Evolutionary conservation across 2,797 vertebrate species (phyloP).

Genomic region (Pantherophis vulpinus): DNA sequence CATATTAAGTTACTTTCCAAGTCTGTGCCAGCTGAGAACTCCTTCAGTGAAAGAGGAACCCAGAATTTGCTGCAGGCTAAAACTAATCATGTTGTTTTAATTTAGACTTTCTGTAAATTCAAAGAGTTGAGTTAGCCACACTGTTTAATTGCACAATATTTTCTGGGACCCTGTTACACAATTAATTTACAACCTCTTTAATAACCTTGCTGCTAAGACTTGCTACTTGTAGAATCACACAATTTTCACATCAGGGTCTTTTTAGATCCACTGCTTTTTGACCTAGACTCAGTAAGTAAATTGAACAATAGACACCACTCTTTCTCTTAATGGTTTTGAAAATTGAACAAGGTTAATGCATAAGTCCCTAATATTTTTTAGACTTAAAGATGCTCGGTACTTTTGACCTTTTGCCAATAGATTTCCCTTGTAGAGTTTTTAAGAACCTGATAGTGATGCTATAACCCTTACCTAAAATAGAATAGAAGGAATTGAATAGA

Average conservation of each 20-base stretch:
- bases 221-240: constrained; percentile 51
- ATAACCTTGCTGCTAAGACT: constrained; percentile 61
- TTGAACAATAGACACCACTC: neutral
- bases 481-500: too few species aligned
- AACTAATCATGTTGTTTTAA: constrained; percentile 73
- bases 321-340: neutral
- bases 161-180: constrained; percentile 83
- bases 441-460: neutral
- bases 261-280: constrained; percentile 7
- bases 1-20: constrained; percentile 79
- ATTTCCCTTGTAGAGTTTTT: neutral
- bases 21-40: constrained; percentile 75
- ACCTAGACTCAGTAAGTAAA: neutral
- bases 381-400: neutral
- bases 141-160: constrained; percentile 84
- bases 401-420: neutral
- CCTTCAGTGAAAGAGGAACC: constrained; percentile 69
- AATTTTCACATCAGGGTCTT: constrained; percentile 36
- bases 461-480: neutral
- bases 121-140: constrained; percentile 71
- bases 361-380: neutral
- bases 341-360: neutral
- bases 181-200: constrained; percentile 72
- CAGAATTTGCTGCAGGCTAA: constrained; percentile 69
- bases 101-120: constrained; percentile 74